Evolutionary conservation across 2,113 vertebrate genomes (phyloP), one percentile per base, ranked within the genome.

Genomic region (Halichoerus grypus): DNA sequence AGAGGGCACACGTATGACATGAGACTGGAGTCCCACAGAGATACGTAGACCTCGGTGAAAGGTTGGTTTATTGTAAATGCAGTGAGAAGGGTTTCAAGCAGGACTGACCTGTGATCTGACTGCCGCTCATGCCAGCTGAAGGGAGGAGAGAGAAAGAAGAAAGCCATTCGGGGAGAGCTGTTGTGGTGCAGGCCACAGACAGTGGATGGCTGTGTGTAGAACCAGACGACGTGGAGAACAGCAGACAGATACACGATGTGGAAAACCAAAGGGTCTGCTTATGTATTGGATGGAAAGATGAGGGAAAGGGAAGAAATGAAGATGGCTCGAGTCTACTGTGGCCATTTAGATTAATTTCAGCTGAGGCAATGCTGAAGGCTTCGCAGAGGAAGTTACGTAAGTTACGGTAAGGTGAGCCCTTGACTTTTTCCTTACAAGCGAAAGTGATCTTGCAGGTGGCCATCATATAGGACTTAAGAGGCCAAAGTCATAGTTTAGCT

Each of bases 221-320:
- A 71, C 51, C 51, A 31, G 55, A 49, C 46, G n/a, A 69, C 11
- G 3, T 18, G 11, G 36, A 72, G 21, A 36, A 33, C 15, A 46
- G 24, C 16, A 53, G 22, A 3, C 4, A 81, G 49, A 31, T 4
- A 2, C 0, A 22, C 22, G 49, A 19, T 1, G 7, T 6, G 15
- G 28, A 81, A 42, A 26, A 71, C 31, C 33, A 36, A 55, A 65
- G 7, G 15, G 3, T 74, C 69, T 36, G 2, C 24, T 42, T 91
- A 5, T 39, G 57, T 65, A 22, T 7, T 81, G 33, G 15, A 22
- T 4, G 14, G 88, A 15, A 91, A 93, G 76, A 91, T 63, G 89
- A 81, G n/a, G 31, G n/a, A 80, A 72, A 88, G n/a, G 4, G 15
- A 85, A 96, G 33, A 85, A 42, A 84, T n/a, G 22, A 83, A 65